Percentiles rank a stretch among this genome's conserved stretches.
phyloP scores from a whole-genome alignment of 2,888 invertebrate species.

The Lysandra coridon region DNA sequence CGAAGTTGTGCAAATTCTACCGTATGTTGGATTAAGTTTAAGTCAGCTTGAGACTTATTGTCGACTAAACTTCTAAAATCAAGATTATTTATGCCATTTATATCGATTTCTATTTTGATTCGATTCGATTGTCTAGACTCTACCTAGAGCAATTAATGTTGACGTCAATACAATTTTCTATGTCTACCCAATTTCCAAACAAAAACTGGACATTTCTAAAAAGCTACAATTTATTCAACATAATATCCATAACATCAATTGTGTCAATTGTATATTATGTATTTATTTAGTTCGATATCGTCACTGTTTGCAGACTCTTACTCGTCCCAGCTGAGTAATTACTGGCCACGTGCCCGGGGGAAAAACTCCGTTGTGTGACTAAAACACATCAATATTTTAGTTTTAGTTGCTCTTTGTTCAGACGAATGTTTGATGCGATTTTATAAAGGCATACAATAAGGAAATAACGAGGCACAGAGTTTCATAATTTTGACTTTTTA shows the following conservation, averaged over 20 bases:
- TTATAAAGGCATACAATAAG: no score
- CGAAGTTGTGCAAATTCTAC: constrained; percentile 59
- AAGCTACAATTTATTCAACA: background rate
- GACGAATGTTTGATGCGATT: no score
- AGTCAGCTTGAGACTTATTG: background rate
- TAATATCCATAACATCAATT: background rate
- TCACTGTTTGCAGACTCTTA: constrained; percentile 51
- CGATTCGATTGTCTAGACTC: no score
- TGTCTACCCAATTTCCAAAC: no score
- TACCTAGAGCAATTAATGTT: background rate
- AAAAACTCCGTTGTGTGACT: constrained; percentile 48
- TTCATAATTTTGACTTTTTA: no score
- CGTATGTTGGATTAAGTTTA: constrained; percentile 34
- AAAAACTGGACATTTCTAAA: background rate
- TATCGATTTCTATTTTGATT: no score
- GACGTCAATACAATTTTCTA: background rate
- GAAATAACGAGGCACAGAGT: no score
- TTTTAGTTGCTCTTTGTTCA: background rate
- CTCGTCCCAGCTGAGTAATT: constrained; percentile 78
- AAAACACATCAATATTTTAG: constrained; percentile 1
- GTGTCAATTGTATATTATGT: constrained; percentile 2
- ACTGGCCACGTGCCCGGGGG: constrained; percentile 73
- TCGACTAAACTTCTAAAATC: background rate
- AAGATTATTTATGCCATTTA: background rate
- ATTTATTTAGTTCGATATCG: constrained; percentile 8